Evolutionary conservation across 2,888 invertebrate species (phyloP), one percentile per base, ranked within the genome.

Genomic region (Ormyrus labotus): DNA sequence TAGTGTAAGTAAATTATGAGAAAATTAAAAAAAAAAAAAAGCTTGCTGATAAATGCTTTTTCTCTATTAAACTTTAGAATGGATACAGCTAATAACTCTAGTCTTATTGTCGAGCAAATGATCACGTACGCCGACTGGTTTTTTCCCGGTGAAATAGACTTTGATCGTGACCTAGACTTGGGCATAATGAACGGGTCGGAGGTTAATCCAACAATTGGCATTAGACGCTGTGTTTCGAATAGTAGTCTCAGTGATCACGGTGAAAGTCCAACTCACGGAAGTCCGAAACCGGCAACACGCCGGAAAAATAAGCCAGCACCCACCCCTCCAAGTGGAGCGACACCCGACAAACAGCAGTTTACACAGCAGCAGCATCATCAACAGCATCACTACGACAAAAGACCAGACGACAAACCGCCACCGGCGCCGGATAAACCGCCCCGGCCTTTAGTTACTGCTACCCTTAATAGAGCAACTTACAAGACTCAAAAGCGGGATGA

Each of bases 101-200:
- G 96, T 91, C 94, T 95, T 88, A 94, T 97, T 84, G 95, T 97
- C n/a, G 97, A 97, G 87, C 92, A 95, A 84, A 92, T 97, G 84
- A 94, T 97, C 84, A 95, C 94, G 75, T 94, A 95, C 87, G 95
- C 95, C 61, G 96, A 97, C 87, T 95, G 95, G 93, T 95, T 97
- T 88, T 97, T 96, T 89, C 94, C 94, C 67, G 96, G 95, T 72
- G 96, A 96, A 81, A 91, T 96, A 61, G 95, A 94, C 85, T 95
- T 95, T 87, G 96, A 95, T 89, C 88, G 89, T n/a, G 90, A 90
- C 78, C 82, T 90, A n/a, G 90, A 90, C 7, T 55, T 89, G 87
- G 88, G 58, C 65, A 80, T 87, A 2, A 53, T 82, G 2, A 90
- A 90, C 69, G 90, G 89, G 47, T 84, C 86, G 4, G 90, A 89